A percentile compares a stretch with the other conserved stretches of the same genome.
Conservation (phyloP, 2,888 invertebrate species). For the Exephanes ischioxanthus region DNA sequence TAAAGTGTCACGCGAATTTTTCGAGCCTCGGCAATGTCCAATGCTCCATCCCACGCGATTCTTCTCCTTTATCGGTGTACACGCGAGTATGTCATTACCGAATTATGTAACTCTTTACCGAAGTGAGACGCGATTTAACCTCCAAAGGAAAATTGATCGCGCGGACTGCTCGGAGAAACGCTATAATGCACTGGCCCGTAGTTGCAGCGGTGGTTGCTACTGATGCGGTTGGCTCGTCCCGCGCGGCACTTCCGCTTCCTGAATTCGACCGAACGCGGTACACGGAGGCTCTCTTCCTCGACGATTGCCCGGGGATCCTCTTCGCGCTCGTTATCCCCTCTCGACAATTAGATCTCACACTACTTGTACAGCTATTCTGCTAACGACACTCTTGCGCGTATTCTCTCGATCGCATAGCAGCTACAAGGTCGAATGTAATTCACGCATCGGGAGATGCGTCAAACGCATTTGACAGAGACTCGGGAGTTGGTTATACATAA, state of each 20-base stretch:
- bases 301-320: conserved; percentile 12
- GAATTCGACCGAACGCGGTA: conserved; percentile 16
- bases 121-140: conserved; percentile 40
- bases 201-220: background rate
- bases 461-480: conserved; percentile 33
- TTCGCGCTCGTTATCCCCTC: background rate
- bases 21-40: background rate
- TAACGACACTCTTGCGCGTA: conserved; percentile 16
- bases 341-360: background rate
- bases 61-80: conserved; percentile 8
- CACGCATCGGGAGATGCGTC: conserved; percentile 21
- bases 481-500: background rate
- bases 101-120: conserved; percentile 54
- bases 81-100: conserved; percentile 11
- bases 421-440: conserved; percentile 2
- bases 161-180: conserved; percentile 20
- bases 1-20: conserved; percentile 1
- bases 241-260: conserved; percentile 50
- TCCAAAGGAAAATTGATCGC: conserved; percentile 44
- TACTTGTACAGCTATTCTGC: conserved; percentile 17
- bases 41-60: conserved; percentile 18
- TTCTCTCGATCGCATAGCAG: conserved; percentile 14
- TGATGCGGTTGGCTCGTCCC: conserved; percentile 7
- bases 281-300: background rate
- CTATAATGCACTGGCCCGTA: conserved; percentile 23